phyloP scores from a whole-genome alignment of 2,113 vertebrate genomes.

The Ranitomeya imitator region DNA sequence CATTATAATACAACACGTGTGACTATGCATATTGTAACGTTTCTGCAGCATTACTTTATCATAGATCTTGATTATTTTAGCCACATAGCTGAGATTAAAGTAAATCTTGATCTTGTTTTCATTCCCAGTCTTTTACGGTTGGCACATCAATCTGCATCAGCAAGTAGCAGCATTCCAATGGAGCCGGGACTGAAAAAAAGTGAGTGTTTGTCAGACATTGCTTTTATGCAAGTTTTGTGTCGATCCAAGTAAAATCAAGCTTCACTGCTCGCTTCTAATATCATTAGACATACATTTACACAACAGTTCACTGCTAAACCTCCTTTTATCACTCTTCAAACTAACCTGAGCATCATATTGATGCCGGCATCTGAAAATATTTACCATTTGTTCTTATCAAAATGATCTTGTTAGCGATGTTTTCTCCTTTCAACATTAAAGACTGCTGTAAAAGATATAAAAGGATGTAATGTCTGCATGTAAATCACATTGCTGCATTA shows the following conservation, averaged over 20 bases:
- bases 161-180: slow-evolving; percentile 47
- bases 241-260: slow-evolving; percentile 28
- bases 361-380: slow-evolving; percentile 52
- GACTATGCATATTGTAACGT: neutral
- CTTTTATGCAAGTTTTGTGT: neutral
- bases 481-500: slow-evolving; percentile 13
- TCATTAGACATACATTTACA: neutral
- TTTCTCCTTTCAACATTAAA: slow-evolving; percentile 44
- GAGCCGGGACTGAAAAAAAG: neutral
- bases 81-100: slow-evolving; percentile 31
- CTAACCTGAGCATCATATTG: slow-evolving; percentile 18
- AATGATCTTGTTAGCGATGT: neutral
- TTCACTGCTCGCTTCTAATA: neutral
- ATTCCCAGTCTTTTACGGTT: slow-evolving; percentile 55
- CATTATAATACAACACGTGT: neutral
- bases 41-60: slow-evolving; percentile 36
- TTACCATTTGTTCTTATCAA: slow-evolving; percentile 54
- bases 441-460: slow-evolving; percentile 48
- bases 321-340: neutral
- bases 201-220: slow-evolving; percentile 17
- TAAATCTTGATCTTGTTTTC: slow-evolving; percentile 51
- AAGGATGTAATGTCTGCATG: slow-evolving; percentile 47
- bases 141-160: slow-evolving; percentile 52
- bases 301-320: neutral
- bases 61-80: slow-evolving; percentile 45